phyloP scores from a whole-genome alignment of 2,888 invertebrate species.

The Apodemia hepburni region DNA sequence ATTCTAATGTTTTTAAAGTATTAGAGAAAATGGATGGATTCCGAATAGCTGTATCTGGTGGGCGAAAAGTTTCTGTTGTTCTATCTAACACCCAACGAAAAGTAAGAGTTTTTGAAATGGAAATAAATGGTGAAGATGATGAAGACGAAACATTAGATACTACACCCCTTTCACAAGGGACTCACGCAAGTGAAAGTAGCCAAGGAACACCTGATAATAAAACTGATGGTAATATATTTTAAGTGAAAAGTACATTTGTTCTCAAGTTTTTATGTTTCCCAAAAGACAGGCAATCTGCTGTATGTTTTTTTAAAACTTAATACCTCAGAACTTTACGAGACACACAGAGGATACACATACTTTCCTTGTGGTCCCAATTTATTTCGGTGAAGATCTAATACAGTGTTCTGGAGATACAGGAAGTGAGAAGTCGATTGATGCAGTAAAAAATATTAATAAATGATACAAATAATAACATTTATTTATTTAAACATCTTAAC shows the following conservation, averaged over 20 bases:
- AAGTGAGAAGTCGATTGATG: no score
- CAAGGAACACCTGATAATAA: slow-evolving; percentile 46
- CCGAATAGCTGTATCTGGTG: slow-evolving; percentile 91
- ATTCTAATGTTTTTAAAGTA: slow-evolving; percentile 75
- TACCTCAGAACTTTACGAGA: no score
- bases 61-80: slow-evolving; percentile 90
- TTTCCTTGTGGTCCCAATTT: no score
- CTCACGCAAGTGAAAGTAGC: slow-evolving; percentile 44
- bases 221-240: slow-evolving; percentile 4
- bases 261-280: no score
- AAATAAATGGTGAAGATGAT: slow-evolving; percentile 95
- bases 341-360: no score
- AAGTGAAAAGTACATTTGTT: neutral
- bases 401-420: no score
- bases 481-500: neutral
- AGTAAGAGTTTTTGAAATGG: slow-evolving; percentile 94
- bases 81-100: slow-evolving; percentile 89
- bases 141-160: slow-evolving; percentile 82
- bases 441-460: no score
- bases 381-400: no score
- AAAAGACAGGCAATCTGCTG: no score
- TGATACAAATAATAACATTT: neutral
- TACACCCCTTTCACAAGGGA: slow-evolving; percentile 58
- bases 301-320: no score
- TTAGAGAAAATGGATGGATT: slow-evolving; percentile 85